phyloP scores from a whole-genome alignment of 2,888 invertebrate genomes.

The Torymus tubicola region DNA sequence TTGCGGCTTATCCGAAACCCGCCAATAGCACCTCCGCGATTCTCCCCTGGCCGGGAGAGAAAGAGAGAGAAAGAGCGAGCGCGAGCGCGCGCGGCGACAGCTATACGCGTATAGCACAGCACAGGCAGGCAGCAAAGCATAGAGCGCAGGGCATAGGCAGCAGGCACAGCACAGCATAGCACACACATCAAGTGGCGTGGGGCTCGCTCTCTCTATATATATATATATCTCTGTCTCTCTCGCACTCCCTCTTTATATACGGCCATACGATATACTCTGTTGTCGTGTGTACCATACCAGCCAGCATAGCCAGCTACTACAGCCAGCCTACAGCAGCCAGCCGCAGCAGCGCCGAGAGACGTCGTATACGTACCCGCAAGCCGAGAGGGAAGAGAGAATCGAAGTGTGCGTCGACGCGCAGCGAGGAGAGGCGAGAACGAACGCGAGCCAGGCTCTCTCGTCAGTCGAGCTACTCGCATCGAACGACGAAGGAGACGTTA shows the following conservation, averaged over 20 bases:
- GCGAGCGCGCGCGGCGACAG: conserved; percentile 11
- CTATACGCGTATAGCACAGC: conserved; percentile 62
- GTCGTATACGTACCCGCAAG: too few species aligned
- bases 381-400: too few species aligned
- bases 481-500: too few species aligned
- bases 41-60: conserved; percentile 65
- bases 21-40: conserved; percentile 78
- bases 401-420: too few species aligned
- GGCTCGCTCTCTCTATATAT: conserved; percentile 64
- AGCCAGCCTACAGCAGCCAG: conserved; percentile 1
- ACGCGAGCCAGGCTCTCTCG: too few species aligned
- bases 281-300: neutral
- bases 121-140: neutral
- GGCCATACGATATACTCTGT: neutral
- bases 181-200: conserved; percentile 79
- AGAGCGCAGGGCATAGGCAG: conserved; percentile 25
- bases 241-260: neutral
- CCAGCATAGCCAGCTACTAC: neutral
- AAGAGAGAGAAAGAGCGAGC: conserved; percentile 16
- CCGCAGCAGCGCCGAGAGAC: neutral
- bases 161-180: conserved; percentile 11
- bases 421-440: neutral
- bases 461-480: too few species aligned
- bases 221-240: conserved; percentile 24
- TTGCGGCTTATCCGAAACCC: conserved; percentile 80